A percentile compares a stretch with the other conserved stretches of the same genome.
Conservation (phyloP, 2,797 vertebrate species). For the Paedocypris micromegethes region DNA sequence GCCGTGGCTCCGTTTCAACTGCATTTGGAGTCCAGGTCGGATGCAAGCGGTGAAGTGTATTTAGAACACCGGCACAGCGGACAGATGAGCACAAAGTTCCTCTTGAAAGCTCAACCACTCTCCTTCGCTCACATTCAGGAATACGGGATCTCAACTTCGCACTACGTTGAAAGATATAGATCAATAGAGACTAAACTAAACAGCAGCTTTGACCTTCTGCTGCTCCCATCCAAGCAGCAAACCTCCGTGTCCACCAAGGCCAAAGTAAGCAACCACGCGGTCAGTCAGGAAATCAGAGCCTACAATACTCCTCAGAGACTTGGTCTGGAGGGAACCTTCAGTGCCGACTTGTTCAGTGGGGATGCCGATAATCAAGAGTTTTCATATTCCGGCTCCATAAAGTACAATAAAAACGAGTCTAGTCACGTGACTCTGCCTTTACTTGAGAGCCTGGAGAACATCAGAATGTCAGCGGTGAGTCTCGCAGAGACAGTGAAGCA, state of each 20-base stretch:
- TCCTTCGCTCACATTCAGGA: conserved; percentile 78
- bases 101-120: conserved; percentile 79
- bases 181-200: too few species aligned
- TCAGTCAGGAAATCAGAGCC: conserved; percentile 73
- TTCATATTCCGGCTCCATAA: conserved; percentile 74
- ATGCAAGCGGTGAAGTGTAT: conserved; percentile 71
- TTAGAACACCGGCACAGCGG: conserved; percentile 72
- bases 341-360: conserved; percentile 47
- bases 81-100: conserved; percentile 78
- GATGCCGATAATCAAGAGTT: conserved; percentile 76
- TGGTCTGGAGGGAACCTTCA: conserved; percentile 73
- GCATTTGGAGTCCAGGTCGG: conserved; percentile 72
- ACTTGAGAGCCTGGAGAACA: conserved; percentile 69
- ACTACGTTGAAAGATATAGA: conserved; percentile 56
- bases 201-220: conserved; percentile 65
- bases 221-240: conserved; percentile 74
- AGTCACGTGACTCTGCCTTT: conserved; percentile 77
- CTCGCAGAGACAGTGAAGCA: conserved; percentile 66
- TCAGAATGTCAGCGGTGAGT: conserved; percentile 62
- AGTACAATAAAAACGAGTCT: conserved; percentile 87
- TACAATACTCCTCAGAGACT: conserved; percentile 78
- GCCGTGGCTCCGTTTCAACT: conserved; percentile 77
- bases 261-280: conserved; percentile 76
- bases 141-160: conserved; percentile 69
- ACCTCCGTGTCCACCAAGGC: conserved; percentile 72